Base-by-base conservation (phyloP, 1,140 invertebrate species). In the Pachypeltis micranthus region DNA sequence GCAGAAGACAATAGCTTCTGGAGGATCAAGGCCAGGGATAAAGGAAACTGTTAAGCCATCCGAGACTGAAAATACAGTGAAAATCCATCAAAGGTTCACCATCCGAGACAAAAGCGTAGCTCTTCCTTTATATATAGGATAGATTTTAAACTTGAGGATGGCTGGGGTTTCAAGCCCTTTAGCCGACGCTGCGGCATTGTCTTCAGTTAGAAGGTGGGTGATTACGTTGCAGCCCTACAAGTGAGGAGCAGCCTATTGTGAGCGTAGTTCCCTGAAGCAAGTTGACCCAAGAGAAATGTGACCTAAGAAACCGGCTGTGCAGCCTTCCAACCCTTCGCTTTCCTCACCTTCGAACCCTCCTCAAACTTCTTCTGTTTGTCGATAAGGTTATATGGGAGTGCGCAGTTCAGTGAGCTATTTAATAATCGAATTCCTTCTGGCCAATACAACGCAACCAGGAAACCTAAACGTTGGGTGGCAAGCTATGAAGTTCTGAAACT, bases 61-160 rank as follows among this genome's bases (percentile, higher is more conserved):
- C 55, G 55, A 57, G 26, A 57, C 55, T 57, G 21, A 57, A 57
- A 57, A 57, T 57, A 57, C 55, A 57, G 55, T 57, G 55, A 57
- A 57, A 57, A 57, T 57, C 55, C 55, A 57, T 57, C 55, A 57
- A 57, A 57, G 55, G 55, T 57, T 29, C 19, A 26, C 55, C 24
- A 57, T 7, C 27, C 3, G 24, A 57, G 55, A 57, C 55, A 57
- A 57, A 57, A 28, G 55, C 7, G 23, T 57, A 25, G 12, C 21
- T 10, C 55, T 29, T 2, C 7, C 55, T 25, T 57, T 57, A 57
- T 57, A 23, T 57, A 57, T n/a, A 57, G 55, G 55, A 57, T 57
- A 57, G 55, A 57, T 57, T 57, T 57, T 57, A 57, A 57, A 19
- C 55, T 57, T n/a, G n/a, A n/a, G n/a, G n/a, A 26, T 25, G 55